Percentiles rank a stretch among this genome's conserved stretches.
These are phyloP conservation scores for Benitochromis conjunctus DNA, from an alignment of 2,113 vertebrate species.

Conservation along the genomic window DNA sequence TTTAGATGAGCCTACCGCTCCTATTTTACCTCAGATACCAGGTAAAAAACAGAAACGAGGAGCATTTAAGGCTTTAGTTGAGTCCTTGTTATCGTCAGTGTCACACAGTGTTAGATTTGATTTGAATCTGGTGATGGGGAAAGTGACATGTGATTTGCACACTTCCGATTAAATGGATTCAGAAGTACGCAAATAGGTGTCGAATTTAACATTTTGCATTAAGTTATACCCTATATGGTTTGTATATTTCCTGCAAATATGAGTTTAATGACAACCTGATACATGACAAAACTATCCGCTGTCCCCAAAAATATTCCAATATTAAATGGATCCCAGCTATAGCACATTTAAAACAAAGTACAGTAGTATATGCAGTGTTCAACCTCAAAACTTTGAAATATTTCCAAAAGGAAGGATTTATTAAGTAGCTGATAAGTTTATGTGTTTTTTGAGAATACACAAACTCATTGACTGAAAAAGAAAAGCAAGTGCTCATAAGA, in stretches of 20 bases:
- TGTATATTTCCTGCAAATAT: not conserved
- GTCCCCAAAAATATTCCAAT: not conserved
- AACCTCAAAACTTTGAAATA: not conserved
- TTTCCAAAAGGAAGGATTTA: not conserved
- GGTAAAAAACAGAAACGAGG: conserved; percentile 22
- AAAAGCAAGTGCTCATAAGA: not conserved
- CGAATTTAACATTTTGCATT: not conserved
- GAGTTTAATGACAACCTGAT: not conserved
- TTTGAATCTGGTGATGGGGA: not conserved
- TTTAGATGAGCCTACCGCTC: conserved; percentile 65
- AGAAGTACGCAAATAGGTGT: not conserved
- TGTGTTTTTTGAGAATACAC: not conserved
- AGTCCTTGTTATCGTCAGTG: not conserved
- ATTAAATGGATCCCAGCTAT: not conserved
- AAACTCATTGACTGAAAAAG: not conserved
- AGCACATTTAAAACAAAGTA: not conserved
- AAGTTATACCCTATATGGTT: not conserved
- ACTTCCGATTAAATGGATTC: not conserved
- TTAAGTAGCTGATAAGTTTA: not conserved
- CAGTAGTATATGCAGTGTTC: not conserved
- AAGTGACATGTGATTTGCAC: not conserved
- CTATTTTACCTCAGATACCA: conserved; percentile 56
- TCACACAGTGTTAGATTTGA: not conserved
- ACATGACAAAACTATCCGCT: not conserved
- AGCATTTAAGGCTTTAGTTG: not conserved